A percentile compares a stretch with the other conserved stretches of the same genome.
Evolutionary conservation across 2,113 vertebrate species (phyloP).

Genomic region (Maccullochella peelii): DNA sequence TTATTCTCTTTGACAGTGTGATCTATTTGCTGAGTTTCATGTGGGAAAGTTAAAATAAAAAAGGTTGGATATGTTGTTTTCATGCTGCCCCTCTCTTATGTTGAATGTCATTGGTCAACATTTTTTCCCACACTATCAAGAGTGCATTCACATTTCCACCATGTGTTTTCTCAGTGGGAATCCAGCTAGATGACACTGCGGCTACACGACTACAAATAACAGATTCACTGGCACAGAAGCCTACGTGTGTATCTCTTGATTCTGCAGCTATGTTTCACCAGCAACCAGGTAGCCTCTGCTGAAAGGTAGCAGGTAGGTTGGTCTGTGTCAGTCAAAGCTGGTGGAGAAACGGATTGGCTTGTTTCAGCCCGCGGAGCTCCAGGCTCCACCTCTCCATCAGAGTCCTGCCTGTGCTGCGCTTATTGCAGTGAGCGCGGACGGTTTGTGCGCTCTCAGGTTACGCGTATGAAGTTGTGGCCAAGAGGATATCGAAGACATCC

Average conservation of each 20-base stretch:
- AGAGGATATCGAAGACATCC: slow-evolving; percentile 38
- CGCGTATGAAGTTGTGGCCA: slow-evolving; percentile 74
- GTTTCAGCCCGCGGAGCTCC: slow-evolving; percentile 25
- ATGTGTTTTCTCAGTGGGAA: slow-evolving; percentile 31
- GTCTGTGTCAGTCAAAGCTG: slow-evolving; percentile 56
- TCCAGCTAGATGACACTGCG: slow-evolving; percentile 33
- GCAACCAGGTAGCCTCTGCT: slow-evolving; percentile 42
- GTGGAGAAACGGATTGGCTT: slow-evolving; percentile 67
- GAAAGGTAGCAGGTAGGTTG: slow-evolving; percentile 39
- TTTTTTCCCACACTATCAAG: neutral
- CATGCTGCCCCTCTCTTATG: neutral
- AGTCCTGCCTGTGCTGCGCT: slow-evolving; percentile 64
- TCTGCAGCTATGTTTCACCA: slow-evolving; percentile 4
- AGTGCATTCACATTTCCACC: slow-evolving; percentile 5
- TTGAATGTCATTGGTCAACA: neutral
- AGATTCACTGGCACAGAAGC: slow-evolving; percentile 20
- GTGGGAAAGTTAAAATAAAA: neutral
- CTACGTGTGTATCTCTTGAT: neutral
- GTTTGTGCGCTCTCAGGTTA: slow-evolving; percentile 68
- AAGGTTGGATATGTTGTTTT: neutral
- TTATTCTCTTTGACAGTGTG: neutral
- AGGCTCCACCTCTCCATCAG: slow-evolving; percentile 69
- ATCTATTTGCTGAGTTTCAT: neutral
- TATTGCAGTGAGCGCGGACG: slow-evolving; percentile 71
- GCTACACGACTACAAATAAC: neutral